phyloP scores from a whole-genome alignment of 1,140 invertebrate species.

The Ceratina australensis region DNA sequence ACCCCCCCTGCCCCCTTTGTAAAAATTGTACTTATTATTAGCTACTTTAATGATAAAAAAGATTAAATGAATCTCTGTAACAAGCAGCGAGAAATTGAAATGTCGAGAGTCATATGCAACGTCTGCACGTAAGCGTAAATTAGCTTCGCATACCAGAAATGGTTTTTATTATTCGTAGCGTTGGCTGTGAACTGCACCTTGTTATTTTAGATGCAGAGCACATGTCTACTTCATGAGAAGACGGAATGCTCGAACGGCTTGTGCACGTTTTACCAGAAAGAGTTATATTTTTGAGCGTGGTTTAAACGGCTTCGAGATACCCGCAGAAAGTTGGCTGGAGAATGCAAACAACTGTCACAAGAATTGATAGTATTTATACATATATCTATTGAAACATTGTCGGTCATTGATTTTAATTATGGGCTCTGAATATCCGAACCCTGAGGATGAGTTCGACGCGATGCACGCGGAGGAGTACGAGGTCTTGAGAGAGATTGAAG shows the following conservation, averaged over 20 bases:
- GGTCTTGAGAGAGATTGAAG: conserved; percentile 82
- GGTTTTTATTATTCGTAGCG: conserved; percentile 33
- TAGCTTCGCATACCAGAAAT: neutral
- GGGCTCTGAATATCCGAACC: conserved; percentile 86
- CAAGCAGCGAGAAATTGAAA: neutral
- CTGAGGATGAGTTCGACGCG: conserved; percentile 88
- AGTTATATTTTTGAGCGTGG: too few relatives aligned
- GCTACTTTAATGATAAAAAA: too few relatives aligned
- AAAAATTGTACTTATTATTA: neutral
- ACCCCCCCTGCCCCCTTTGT: too few relatives aligned
- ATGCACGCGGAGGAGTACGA: conserved; percentile 87
- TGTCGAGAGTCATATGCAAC: neutral
- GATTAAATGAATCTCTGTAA: too few relatives aligned
- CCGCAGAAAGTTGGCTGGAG: conserved; percentile 20
- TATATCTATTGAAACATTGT: neutral
- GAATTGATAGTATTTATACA: neutral
- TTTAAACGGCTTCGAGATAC: too few relatives aligned
- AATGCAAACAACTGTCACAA: neutral
- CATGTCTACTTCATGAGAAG: neutral
- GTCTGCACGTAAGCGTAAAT: neutral
- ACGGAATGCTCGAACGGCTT: neutral
- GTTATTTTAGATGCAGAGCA: neutral
- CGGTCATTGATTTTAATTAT: conserved; percentile 45
- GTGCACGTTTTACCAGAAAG: too few relatives aligned
- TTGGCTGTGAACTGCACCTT: conserved; percentile 1